These are phyloP conservation scores for Malacoctenus gilli DNA, from an alignment of 2,797 vertebrate species.

Conservation along the genomic window DNA sequence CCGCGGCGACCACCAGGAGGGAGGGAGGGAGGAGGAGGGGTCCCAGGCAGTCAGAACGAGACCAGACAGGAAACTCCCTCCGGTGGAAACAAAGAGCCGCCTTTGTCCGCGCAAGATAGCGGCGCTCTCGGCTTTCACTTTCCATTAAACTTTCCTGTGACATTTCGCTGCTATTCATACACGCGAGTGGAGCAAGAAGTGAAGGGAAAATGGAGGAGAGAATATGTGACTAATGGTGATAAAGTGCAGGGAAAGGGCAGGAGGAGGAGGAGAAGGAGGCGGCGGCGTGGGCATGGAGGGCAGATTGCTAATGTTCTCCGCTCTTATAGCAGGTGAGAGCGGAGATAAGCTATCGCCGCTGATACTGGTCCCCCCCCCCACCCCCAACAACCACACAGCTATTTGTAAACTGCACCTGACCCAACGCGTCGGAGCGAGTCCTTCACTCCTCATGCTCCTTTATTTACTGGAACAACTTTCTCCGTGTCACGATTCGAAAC, in stretches of 20 bases:
- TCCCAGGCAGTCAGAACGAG: conserved; percentile 47
- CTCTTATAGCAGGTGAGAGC: conserved; percentile 35
- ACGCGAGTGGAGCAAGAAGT: conserved; percentile 6
- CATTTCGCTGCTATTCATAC: conserved; percentile 38
- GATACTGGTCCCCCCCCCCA: conserved; percentile 23
- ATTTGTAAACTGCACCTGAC: conserved; percentile 30
- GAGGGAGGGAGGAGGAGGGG: conserved; percentile 50
- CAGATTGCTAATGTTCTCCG: conserved; percentile 36
- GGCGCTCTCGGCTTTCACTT: conserved; percentile 40
- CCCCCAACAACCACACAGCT: conserved; percentile 9
- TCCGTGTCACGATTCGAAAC: too few relatives aligned
- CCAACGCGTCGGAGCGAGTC: background rate
- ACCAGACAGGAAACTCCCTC: conserved; percentile 55
- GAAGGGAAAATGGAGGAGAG: conserved; percentile 23
- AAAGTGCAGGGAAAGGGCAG: conserved; percentile 36
- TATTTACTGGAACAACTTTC: conserved; percentile 7
- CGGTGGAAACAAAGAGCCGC: conserved; percentile 59
- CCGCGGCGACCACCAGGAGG: too few relatives aligned
- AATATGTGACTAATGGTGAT: conserved; percentile 32
- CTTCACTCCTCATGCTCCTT: conserved; percentile 6
- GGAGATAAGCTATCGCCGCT: conserved; percentile 41
- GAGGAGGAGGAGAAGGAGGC: conserved; percentile 9
- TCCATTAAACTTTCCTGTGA: conserved; percentile 27
- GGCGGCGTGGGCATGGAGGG: background rate
- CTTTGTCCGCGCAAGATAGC: conserved; percentile 61